Base-by-base conservation (phyloP, 1,140 invertebrate species). In the Bombus superbus region DNA sequence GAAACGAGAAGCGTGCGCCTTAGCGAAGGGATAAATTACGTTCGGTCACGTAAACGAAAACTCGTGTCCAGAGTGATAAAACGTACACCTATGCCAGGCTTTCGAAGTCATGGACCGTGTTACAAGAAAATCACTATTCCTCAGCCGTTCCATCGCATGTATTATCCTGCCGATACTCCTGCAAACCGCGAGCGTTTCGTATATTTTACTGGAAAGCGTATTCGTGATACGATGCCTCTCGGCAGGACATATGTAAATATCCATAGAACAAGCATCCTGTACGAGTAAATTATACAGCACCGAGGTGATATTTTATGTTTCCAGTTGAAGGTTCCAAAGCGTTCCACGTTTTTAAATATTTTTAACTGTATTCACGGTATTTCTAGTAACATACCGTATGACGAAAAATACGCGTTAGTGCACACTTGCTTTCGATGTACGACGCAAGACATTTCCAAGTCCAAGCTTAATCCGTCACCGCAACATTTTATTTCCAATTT, bases 21-120 rank as follows among this genome's bases (percentile, higher is more conserved):
- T 42, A 78, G 18, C 66, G 69, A 62, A 68, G 35, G 42, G 47
- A 68, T 47, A 81, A 79, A 88, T 88, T 89, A 82, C 71, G 13
- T 68, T 85, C 18, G 57, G 80, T 85, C 53, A 53, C 80, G 64
- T 66, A 64, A 76, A 86, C 38, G 35, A 59, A 69, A 73, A 35
- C 62, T n/a, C 66, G 77, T 87, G 72, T 59, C 72, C 35, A 47
- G 35, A 69, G 18, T 62, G n/a, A 72, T 68, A 76, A 83, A 80
- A 72, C 69, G 40, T 44, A 72, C 10, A n/a, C 28, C 13, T 44
- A 72, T 22, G 25, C 18, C 10, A 40, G 5, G 40, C 38, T 86
- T 85, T 83, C 71, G 38, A 77, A 76, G 47, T 28, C 47, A 68
- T 47, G 75, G 69, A 68, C 11, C 32, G 57, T 44, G 69, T 40